phyloP scores from a whole-genome alignment of 2,888 invertebrate genomes.

The Odontomyia ornata region DNA sequence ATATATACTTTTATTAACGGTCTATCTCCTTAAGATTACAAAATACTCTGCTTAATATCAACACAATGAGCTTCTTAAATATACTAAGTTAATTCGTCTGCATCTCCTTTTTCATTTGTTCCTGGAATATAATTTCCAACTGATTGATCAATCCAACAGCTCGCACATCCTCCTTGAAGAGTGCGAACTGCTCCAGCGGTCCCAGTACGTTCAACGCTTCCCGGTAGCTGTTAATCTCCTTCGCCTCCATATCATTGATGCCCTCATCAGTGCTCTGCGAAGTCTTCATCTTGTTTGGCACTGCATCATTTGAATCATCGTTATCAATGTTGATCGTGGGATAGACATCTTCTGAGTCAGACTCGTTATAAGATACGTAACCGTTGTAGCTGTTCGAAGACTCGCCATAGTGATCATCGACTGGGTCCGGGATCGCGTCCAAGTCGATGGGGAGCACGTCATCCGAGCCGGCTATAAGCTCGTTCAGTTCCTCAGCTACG shows the following conservation, averaged over 20 bases:
- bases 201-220: conserved; percentile 43
- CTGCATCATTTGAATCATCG: conserved; percentile 12
- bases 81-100: background rate
- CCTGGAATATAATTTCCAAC: conserved; percentile 43
- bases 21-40: too few relatives aligned
- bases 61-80: too few relatives aligned
- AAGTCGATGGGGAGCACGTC: background rate
- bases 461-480: background rate
- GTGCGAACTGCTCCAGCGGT: conserved; percentile 44
- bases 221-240: conserved; percentile 34
- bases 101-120: conserved; percentile 22
- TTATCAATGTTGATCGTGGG: background rate
- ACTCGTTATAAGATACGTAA: conserved; percentile 23
- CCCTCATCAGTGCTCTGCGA: background rate
- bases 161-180: conserved; percentile 42
- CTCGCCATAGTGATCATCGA: background rate
- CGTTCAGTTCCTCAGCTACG: conserved; percentile 25
- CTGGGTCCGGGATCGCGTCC: background rate
- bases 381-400: conserved; percentile 35
- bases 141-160: conserved; percentile 46
- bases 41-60: too few relatives aligned
- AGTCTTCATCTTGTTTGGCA: background rate
- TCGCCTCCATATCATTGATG: conserved; percentile 26
- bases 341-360: conserved; percentile 1
- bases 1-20: too few relatives aligned